These are phyloP conservation scores for Xenopus tropicalis DNA, from an alignment of 2,113 vertebrate genomes.

Conservation along the genomic window DNA sequence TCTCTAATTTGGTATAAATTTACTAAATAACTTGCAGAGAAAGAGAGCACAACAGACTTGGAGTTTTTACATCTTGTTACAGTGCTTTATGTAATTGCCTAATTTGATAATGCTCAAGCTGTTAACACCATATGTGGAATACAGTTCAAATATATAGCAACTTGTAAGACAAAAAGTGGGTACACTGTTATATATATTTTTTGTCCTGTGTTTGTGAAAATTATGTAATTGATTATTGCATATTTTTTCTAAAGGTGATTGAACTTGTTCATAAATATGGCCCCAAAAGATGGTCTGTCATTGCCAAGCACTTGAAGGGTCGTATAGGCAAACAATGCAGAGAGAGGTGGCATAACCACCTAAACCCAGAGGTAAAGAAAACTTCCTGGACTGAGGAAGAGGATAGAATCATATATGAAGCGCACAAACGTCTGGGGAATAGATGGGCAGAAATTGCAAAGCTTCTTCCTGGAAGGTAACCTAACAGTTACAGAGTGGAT, in stretches of 20 bases:
- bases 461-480: conserved; percentile 95
- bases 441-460: conserved; percentile 99
- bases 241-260: conserved; percentile 82
- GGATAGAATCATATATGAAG: conserved; percentile 98
- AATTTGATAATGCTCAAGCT: no score
- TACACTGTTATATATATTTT: no score
- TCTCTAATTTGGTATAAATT: no score
- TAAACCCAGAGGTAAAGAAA: conserved; percentile 99
- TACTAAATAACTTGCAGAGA: no score
- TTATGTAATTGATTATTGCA: not conserved
- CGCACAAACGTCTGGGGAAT: conserved; percentile 97
- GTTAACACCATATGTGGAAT: no score
- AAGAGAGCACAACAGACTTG: no score
- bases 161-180: no score
- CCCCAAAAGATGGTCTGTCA: conserved; percentile 97
- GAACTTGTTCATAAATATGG: conserved; percentile 98
- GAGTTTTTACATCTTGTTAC: no score
- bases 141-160: no score
- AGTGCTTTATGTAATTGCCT: no score
- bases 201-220: no score
- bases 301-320: conserved; percentile 97
- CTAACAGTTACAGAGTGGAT: not conserved
- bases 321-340: conserved; percentile 98
- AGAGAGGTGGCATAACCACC: conserved; percentile 98
- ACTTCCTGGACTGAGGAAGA: conserved; percentile 99